A percentile compares a stretch with the other conserved stretches of the same genome.
Conservation (phyloP, 2,113 vertebrate genomes). For the Calyptommatus sinebrachiatus region DNA sequence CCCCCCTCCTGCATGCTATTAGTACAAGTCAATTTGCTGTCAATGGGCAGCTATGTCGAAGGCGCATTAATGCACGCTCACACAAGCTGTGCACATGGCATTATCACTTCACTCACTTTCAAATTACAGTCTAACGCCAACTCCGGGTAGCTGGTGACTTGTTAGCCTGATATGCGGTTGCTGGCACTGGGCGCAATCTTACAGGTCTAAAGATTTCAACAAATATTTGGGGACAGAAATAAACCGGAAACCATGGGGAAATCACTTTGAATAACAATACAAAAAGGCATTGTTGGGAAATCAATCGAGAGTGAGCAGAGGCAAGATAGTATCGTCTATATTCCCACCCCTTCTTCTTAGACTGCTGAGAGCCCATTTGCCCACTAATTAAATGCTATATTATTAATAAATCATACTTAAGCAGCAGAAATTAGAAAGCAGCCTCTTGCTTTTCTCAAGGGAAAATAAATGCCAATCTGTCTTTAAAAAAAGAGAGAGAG, state of each 20-base stretch:
- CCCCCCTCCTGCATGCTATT: conserved; percentile 71
- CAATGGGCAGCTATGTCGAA: conserved; percentile 79
- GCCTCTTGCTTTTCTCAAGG: neutral
- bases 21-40: conserved; percentile 86
- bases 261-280: conserved; percentile 78
- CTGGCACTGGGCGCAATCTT: conserved; percentile 81
- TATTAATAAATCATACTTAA: neutral
- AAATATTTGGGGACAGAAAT: conserved; percentile 86
- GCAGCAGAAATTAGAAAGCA: neutral
- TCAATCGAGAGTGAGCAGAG: conserved; percentile 55
- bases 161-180: conserved; percentile 85
- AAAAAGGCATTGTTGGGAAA: conserved; percentile 79
- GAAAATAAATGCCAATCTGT: neutral
- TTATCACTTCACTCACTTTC: conserved; percentile 90
- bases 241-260: conserved; percentile 86
- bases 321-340: neutral
- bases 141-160: conserved; percentile 84
- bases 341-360: neutral
- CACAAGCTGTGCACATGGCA: conserved; percentile 82
- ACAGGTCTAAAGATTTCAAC: conserved; percentile 86
- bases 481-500: neutral
- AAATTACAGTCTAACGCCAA: conserved; percentile 86
- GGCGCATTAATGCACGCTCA: conserved; percentile 91
- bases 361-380: neutral
- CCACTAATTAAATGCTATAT: neutral